phyloP scores from a whole-genome alignment of 2,797 vertebrate genomes.

The Oryzias dopingdopingensis region DNA sequence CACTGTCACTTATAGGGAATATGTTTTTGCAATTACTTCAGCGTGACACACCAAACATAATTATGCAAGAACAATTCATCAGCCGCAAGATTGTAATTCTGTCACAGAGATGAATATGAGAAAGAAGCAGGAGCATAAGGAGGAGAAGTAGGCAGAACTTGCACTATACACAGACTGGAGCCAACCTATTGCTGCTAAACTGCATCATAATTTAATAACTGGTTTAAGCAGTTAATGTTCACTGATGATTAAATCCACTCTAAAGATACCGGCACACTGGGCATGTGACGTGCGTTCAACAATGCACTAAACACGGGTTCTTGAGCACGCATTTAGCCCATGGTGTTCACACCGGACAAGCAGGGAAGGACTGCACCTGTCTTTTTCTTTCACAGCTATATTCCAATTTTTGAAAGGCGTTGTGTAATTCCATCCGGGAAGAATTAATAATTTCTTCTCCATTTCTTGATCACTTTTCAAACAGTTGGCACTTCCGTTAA shows the following conservation, averaged over 20 bases:
- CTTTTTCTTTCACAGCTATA: no score
- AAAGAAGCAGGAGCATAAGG: slow-evolving; percentile 17
- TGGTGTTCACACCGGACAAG: no score
- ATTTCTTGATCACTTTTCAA: no score
- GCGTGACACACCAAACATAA: slow-evolving; percentile 21
- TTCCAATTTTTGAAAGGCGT: no score
- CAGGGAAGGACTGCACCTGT: no score
- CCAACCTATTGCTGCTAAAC: slow-evolving; percentile 59
- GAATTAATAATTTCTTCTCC: no score
- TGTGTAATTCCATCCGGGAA: no score
- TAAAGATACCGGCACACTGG: slow-evolving; percentile 35
- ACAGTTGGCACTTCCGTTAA: no score
- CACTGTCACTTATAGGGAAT: neutral
- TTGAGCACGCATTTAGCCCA: slow-evolving; percentile 10
- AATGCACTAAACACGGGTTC: slow-evolving; percentile 2
- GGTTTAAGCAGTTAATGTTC: slow-evolving; percentile 32
- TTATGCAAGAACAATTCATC: slow-evolving; percentile 20
- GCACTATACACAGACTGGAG: slow-evolving; percentile 39
- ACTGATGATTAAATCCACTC: slow-evolving; percentile 40
- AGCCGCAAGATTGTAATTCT: slow-evolving; percentile 25
- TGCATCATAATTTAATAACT: slow-evolving; percentile 51
- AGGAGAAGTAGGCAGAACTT: slow-evolving; percentile 32
- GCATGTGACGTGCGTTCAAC: no score
- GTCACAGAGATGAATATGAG: slow-evolving; percentile 24
- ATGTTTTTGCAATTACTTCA: slow-evolving; percentile 7